Evolutionary conservation across 2,113 vertebrate genomes (phyloP).

Genomic region (Eretmochelys imbricata): DNA sequence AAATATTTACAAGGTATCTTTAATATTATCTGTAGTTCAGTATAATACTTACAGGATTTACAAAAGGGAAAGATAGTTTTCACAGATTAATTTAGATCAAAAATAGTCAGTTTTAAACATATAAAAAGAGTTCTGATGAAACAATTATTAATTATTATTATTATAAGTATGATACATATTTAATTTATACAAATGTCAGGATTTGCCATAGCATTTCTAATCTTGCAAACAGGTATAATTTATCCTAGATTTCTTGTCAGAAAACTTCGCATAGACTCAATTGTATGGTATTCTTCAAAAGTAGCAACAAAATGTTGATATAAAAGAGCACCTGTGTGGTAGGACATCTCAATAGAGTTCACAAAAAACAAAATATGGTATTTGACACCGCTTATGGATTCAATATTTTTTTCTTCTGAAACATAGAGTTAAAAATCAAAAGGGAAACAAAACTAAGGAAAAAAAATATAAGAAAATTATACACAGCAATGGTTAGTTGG

Average conservation of each 20-base stretch:
- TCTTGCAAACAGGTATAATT: not conserved
- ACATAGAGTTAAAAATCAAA: not conserved
- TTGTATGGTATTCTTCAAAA: not conserved
- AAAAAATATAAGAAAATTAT: not conserved
- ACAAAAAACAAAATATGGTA: not conserved
- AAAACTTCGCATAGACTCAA: accelerated
- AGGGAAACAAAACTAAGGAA: not conserved
- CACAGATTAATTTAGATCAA: not conserved
- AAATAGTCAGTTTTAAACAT: not conserved
- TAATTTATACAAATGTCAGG: accelerated
- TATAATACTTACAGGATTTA: not conserved
- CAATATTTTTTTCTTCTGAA: not conserved
- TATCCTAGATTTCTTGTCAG: not conserved
- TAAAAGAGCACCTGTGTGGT: not conserved
- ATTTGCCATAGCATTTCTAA: not conserved
- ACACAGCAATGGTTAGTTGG: constrained; percentile 1
- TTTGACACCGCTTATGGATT: not conserved
- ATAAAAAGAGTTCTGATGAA: not conserved
- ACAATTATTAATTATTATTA: not conserved
- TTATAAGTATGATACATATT: not conserved
- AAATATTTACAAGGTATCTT: not conserved
- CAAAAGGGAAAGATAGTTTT: not conserved
- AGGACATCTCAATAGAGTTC: not conserved
- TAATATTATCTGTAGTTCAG: not conserved
- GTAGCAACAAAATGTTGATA: not conserved